Evolutionary conservation across 2,797 vertebrate species (phyloP).

Genomic region (Lepidocolaptes lacrymiger): DNA sequence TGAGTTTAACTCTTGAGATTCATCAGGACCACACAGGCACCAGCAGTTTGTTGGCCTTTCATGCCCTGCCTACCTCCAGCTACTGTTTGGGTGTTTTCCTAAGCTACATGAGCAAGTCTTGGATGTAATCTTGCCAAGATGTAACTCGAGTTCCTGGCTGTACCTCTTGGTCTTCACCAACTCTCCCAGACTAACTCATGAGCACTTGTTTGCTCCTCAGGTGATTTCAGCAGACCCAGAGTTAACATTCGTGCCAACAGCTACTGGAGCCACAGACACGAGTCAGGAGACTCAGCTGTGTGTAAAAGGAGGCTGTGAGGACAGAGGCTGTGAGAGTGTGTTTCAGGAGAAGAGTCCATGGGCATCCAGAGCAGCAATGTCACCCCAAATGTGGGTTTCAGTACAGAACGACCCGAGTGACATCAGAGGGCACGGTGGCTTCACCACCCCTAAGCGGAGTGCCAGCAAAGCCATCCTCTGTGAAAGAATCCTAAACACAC

Average conservation of each 20-base stretch:
- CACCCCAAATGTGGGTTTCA: fast-evolving
- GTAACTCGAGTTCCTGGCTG: constrained; percentile 32
- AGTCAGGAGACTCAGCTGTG: background rate
- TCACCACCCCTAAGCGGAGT: background rate
- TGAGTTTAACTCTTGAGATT: background rate
- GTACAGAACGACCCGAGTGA: background rate
- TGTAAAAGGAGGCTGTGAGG: background rate
- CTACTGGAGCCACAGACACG: fast-evolving
- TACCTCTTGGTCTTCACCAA: background rate
- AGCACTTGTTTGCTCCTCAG: background rate
- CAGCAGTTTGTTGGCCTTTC: background rate
- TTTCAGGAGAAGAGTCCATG: fast-evolving
- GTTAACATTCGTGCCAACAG: background rate
- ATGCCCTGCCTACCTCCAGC: background rate
- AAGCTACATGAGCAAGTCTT: background rate
- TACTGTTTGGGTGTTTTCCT: background rate
- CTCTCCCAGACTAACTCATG: background rate
- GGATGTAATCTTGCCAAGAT: background rate
- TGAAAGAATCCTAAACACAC: background rate
- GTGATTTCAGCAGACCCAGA: background rate
- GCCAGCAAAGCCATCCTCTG: background rate
- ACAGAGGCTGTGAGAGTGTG: fast-evolving
- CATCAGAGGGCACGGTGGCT: background rate
- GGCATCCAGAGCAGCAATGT: background rate
- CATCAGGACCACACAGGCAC: background rate